Conservation (phyloP, 2,797 vertebrate species). For the Phalanger gymnotis region DNA sequence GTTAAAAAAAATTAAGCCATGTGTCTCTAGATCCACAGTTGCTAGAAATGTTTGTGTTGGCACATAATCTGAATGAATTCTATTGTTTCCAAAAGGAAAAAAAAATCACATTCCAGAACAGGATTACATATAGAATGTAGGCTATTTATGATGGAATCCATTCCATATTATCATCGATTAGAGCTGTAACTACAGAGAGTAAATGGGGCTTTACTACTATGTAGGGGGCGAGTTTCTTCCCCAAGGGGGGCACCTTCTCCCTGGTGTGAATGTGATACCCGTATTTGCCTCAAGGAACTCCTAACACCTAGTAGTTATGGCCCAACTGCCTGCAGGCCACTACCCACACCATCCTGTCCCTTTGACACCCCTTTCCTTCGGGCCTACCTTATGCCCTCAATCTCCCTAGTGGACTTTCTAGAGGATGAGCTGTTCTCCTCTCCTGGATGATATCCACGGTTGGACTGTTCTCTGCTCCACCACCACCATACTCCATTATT, state of each 20-base stretch:
- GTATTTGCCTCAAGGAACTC: background rate
- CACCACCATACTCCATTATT: background rate
- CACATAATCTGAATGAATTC: constrained; percentile 32
- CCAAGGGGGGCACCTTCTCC: background rate
- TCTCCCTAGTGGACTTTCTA: background rate
- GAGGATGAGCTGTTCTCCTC: background rate
- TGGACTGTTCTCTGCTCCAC: background rate
- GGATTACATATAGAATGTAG: background rate
- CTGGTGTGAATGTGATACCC: background rate
- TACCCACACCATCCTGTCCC: background rate
- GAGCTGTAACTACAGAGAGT: background rate
- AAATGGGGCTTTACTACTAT: background rate
- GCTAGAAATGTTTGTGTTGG: constrained; percentile 21
- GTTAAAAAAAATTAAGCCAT: constrained; percentile 30
- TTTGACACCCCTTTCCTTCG: background rate
- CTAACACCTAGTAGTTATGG: background rate
- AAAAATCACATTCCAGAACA: constrained; percentile 50
- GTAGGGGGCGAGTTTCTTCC: background rate
- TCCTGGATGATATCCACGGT: background rate
- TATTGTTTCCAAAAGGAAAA: background rate
- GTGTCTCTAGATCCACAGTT: constrained; percentile 53
- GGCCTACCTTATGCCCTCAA: background rate
- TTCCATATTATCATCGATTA: background rate
- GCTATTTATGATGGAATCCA: constrained; percentile 31
- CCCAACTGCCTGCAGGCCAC: background rate